These are phyloP conservation scores for Pangasianodon hypophthalmus DNA, from an alignment of 2,113 vertebrate genomes.

Conservation along the genomic window DNA sequence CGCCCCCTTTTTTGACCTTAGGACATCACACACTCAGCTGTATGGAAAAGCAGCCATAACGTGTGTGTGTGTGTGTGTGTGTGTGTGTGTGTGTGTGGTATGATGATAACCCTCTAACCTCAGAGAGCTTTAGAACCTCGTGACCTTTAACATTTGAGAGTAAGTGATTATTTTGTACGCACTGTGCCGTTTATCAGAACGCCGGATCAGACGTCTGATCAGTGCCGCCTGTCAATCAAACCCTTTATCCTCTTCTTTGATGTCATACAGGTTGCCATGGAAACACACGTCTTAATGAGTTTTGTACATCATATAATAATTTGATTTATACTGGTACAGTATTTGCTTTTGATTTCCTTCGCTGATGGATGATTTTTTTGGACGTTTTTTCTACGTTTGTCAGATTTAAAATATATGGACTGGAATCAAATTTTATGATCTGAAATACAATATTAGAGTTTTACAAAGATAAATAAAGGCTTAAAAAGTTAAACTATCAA, in stretches of 20 bases:
- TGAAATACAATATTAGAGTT: constrained; percentile 55
- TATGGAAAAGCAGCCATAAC: background rate
- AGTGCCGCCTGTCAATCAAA: background rate
- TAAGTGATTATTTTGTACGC: background rate
- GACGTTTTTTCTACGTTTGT: background rate
- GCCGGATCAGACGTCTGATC: background rate
- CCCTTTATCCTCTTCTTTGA: constrained; percentile 13
- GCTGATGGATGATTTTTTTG: background rate
- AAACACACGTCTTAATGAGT: constrained; percentile 28
- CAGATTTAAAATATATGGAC: constrained; percentile 54
- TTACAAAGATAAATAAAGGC: constrained; percentile 71
- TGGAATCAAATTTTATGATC: constrained; percentile 64
- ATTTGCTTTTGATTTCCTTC: background rate
- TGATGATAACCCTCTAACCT: constrained; percentile 4
- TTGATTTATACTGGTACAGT: background rate
- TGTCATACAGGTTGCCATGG: constrained; percentile 53
- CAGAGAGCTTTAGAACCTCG: background rate
- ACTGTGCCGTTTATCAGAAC: background rate
- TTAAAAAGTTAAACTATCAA: background rate
- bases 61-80: background rate
- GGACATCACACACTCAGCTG: background rate
- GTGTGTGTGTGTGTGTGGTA: background rate
- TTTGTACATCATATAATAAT: background rate
- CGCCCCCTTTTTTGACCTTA: background rate
- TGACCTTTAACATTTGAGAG: constrained; percentile 1